These are phyloP conservation scores for Ophion costatus DNA, from an alignment of 2,888 invertebrate species.

Conservation along the genomic window DNA sequence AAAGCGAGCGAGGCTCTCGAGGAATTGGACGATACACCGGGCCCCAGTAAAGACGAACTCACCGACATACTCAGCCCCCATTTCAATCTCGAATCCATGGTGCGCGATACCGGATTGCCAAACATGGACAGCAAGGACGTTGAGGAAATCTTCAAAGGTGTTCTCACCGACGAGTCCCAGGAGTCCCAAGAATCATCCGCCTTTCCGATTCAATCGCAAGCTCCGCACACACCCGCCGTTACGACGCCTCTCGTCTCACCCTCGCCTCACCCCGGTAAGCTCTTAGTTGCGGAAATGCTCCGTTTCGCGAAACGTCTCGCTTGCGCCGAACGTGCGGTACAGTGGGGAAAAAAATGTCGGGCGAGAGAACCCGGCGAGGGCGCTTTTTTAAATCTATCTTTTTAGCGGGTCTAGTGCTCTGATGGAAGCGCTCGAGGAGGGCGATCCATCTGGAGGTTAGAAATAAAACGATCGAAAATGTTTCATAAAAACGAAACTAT, in stretches of 20 bases:
- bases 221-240: conserved; percentile 78
- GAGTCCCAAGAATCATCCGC: conserved; percentile 90
- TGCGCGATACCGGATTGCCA: conserved; percentile 87
- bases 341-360: no score
- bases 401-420: no score
- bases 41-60: conserved; percentile 89
- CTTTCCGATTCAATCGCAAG: conserved; percentile 82
- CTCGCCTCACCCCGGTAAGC: conserved; percentile 81
- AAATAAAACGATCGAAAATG: neutral
- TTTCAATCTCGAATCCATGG: conserved; percentile 91
- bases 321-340: no score
- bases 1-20: conserved; percentile 85
- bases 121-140: conserved; percentile 96
- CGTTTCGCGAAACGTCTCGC: no score
- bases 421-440: no score
- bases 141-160: conserved; percentile 96
- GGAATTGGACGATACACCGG: conserved; percentile 84
- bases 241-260: conserved; percentile 81
- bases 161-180: conserved; percentile 92
- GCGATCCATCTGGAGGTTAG: no score
- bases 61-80: conserved; percentile 88
- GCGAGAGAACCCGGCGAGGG: no score
- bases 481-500: neutral
- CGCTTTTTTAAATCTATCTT: no score
- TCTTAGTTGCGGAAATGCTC: neutral